A percentile compares a stretch with the other conserved stretches of the same genome.
phyloP scores from a whole-genome alignment of 1,140 invertebrate species.

The Belonocnema kinseyi region DNA sequence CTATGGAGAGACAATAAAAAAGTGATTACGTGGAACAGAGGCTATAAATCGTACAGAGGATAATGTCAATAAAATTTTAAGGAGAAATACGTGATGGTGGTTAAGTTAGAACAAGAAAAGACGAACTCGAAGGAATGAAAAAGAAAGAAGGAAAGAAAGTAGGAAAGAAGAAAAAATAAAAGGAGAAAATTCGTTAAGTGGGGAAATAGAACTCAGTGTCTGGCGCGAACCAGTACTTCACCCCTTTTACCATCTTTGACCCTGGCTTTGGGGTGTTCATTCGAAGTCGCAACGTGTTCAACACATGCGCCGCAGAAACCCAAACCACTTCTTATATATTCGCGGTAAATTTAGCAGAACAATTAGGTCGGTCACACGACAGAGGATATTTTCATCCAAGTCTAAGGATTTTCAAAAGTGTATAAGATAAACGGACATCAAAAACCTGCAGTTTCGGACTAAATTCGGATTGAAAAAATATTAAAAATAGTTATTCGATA shows the following conservation, averaged over 20 bases:
- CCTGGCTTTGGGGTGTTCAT: not conserved
- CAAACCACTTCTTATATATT: constrained; percentile 42
- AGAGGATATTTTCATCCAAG: constrained; percentile 27
- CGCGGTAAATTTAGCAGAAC: constrained; percentile 57
- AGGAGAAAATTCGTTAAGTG: not conserved
- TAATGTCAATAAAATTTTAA: constrained; percentile 6
- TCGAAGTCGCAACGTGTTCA: not conserved
- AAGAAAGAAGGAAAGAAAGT: constrained; percentile 25
- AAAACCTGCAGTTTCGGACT: too few relatives aligned
- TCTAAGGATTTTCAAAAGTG: not conserved
- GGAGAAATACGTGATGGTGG: constrained; percentile 27
- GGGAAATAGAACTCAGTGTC: constrained; percentile 22
- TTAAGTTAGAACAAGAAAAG: not conserved
- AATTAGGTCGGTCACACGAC: constrained; percentile 56
- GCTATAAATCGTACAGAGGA: too few relatives aligned
- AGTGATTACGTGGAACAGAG: not conserved
- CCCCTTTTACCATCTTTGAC: constrained; percentile 21
- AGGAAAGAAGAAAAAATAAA: not conserved
- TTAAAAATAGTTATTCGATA: too few relatives aligned
- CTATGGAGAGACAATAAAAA: not conserved
- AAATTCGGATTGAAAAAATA: too few relatives aligned
- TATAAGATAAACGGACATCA: too few relatives aligned
- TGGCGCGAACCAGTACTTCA: constrained; percentile 13
- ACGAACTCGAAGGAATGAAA: not conserved
- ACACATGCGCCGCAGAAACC: constrained; percentile 41